Evolutionary conservation across 1,140 invertebrate genomes (phyloP).

Genomic region (Mycetomoellerius zeteki): DNA sequence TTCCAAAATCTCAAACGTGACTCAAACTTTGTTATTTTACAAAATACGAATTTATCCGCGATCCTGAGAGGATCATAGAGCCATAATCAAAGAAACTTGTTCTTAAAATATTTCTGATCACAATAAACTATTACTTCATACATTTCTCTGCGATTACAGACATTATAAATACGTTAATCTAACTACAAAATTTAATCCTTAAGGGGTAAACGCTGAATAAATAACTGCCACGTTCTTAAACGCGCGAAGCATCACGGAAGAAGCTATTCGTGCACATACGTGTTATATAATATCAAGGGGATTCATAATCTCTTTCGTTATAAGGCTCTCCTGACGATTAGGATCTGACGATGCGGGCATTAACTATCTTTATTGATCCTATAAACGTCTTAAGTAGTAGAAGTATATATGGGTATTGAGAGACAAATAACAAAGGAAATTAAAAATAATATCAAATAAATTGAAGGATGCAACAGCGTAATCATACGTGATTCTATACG

Average conservation of each 20-base stretch:
- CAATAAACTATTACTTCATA: not conserved
- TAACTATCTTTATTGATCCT: slow-evolving; percentile 42
- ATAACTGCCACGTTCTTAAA: not conserved
- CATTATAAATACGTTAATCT: not conserved
- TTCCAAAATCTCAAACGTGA: not conserved
- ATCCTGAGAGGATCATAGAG: not conserved
- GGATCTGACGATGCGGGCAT: slow-evolving; percentile 27
- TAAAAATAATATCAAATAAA: slow-evolving; percentile 43
- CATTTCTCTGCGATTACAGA: not conserved
- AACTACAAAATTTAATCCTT: not conserved
- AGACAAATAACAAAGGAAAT: slow-evolving; percentile 31
- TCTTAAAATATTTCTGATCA: not conserved
- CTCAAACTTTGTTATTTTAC: not conserved
- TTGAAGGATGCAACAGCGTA: not conserved
- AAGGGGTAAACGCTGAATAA: not conserved
- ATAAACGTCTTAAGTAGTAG: slow-evolving; percentile 42
- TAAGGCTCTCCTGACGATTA: slow-evolving; percentile 35
- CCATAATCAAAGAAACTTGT: not conserved
- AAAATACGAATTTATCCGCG: not conserved
- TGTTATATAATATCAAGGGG: slow-evolving; percentile 43
- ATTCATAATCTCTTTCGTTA: slow-evolving; percentile 33
- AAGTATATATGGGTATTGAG: not conserved
- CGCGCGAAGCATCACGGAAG: not conserved
- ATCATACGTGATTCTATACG: not conserved
- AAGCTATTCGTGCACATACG: slow-evolving; percentile 14